Percentiles rank a stretch among this genome's conserved stretches.
phyloP scores from a whole-genome alignment of 2,797 vertebrate species.

The Carcharodon carcharias region DNA sequence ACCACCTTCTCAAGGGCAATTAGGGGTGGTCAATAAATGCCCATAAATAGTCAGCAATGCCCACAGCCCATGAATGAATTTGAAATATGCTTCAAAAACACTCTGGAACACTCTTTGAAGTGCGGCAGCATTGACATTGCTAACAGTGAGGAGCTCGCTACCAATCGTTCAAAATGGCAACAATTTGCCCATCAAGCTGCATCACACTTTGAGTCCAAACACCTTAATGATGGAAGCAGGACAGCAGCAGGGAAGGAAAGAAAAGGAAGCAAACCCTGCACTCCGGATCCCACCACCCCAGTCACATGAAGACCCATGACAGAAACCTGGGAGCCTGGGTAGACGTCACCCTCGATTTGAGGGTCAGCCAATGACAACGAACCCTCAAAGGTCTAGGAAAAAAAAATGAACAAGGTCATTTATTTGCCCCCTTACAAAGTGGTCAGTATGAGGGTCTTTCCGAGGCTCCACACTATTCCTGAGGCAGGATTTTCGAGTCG shows the following conservation, averaged over 20 bases:
- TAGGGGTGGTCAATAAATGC: no score
- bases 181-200: no score
- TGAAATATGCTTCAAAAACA: background rate
- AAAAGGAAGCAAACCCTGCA: background rate
- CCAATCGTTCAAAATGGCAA: background rate
- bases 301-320: background rate
- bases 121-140: background rate
- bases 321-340: background rate
- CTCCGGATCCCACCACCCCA: no score
- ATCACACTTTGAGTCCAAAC: background rate
- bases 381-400: background rate
- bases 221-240: background rate
- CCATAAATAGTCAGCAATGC: no score
- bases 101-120: background rate
- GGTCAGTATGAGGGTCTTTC: no score
- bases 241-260: background rate
- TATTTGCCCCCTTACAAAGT: background rate
- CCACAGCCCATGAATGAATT: no score
- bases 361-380: background rate
- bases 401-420: background rate
- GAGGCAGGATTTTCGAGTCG: no score
- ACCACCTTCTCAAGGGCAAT: no score
- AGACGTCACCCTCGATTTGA: background rate
- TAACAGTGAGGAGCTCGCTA: background rate
- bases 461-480: no score